Percentiles rank a stretch among this genome's conserved stretches.
Evolutionary conservation across 2,113 vertebrate species (phyloP).

Genomic region (Garra rufa): DNA sequence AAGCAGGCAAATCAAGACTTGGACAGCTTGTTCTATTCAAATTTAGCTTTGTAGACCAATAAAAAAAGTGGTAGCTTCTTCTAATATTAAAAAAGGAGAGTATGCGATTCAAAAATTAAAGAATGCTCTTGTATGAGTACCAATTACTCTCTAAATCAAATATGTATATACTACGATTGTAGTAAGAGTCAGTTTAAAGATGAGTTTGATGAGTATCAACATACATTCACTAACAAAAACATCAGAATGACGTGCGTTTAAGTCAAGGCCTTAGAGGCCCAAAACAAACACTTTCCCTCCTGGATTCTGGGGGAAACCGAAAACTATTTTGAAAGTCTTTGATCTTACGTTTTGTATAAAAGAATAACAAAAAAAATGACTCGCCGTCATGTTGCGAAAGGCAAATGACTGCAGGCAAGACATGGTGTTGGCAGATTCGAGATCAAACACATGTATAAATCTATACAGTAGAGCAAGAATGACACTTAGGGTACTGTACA

Average conservation of each 20-base stretch:
- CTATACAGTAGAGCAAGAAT: conserved; percentile 44
- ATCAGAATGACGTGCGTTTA: not conserved
- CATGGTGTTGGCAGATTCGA: conserved; percentile 24
- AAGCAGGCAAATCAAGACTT: not conserved
- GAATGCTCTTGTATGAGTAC: not conserved
- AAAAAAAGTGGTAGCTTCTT: not conserved
- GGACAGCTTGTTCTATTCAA: not conserved
- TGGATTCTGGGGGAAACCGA: not conserved
- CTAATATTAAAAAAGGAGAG: not conserved
- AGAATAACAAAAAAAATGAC: not conserved
- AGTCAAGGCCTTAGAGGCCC: not conserved
- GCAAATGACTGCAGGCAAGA: conserved; percentile 42
- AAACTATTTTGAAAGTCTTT: not conserved
- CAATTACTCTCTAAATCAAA: not conserved
- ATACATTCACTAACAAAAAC: not conserved
- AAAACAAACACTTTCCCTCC: not conserved
- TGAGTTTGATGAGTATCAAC: not conserved
- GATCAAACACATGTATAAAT: conserved; percentile 34
- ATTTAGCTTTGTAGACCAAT: not conserved
- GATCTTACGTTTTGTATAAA: not conserved
- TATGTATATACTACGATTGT: not conserved
- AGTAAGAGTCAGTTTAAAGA: conserved; percentile 9
- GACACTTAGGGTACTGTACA: conserved; percentile 42
- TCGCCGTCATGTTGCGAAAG: not conserved
- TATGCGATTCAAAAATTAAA: not conserved